These are phyloP conservation scores for Falco novaeseelandiae DNA, from an alignment of 2,797 vertebrate genomes.

Conservation along the genomic window DNA sequence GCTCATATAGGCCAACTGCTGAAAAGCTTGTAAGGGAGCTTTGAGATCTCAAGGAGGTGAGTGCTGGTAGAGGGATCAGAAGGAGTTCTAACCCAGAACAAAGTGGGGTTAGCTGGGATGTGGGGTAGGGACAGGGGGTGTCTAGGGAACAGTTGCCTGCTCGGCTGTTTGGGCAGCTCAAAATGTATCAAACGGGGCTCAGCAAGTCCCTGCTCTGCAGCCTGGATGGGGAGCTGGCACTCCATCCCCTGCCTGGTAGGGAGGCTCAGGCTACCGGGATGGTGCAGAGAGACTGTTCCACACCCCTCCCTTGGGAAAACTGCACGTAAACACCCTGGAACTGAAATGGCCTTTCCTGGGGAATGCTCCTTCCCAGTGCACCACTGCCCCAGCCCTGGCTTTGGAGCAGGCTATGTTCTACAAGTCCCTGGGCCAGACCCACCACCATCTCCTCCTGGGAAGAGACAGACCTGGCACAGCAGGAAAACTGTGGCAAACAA, in stretches of 20 bases:
- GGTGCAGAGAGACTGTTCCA: accelerated
- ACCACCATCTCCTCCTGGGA: not conserved
- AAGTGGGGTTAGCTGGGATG: not conserved
- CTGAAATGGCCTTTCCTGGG: not conserved
- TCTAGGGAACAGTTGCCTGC: not conserved
- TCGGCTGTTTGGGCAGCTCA: not conserved
- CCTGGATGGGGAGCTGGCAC: not conserved
- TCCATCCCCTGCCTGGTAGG: accelerated
- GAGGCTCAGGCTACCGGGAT: not conserved
- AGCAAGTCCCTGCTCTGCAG: not conserved
- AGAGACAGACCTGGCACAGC: accelerated
- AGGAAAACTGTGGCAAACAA: not conserved
- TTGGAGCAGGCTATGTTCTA: not conserved
- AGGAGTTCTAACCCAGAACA: not conserved
- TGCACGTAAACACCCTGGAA: not conserved
- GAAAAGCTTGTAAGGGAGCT: not conserved
- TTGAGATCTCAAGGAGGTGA: not conserved
- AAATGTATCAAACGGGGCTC: not conserved
- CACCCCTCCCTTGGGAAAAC: not conserved
- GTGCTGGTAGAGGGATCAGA: not conserved
- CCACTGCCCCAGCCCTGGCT: not conserved
- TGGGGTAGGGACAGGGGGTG: accelerated
- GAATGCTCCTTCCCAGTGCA: accelerated
- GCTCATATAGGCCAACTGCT: not conserved
- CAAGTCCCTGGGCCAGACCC: not conserved